A percentile compares a stretch with the other conserved stretches of the same genome.
Conservation (phyloP, 2,113 vertebrate genomes). For the Erpornis zantholeuca region DNA sequence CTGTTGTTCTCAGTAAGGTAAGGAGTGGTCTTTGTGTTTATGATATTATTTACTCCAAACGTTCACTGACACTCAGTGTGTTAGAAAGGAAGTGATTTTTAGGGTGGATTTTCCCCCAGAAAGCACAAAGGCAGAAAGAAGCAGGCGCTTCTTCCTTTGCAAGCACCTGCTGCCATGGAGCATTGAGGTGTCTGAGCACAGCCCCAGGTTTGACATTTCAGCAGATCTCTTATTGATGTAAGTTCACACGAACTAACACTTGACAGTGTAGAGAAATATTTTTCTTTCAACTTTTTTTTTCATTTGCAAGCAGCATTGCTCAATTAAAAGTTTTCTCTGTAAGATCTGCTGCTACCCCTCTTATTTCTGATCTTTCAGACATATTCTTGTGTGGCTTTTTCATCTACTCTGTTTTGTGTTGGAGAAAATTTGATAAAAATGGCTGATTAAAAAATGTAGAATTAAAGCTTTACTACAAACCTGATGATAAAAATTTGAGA, state of each 20-base stretch:
- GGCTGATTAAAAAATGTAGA: not conserved
- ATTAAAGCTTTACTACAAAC: not conserved
- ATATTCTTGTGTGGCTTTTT: not conserved
- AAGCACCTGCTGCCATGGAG: not conserved
- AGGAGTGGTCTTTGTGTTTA: not conserved
- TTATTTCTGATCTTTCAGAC: not conserved
- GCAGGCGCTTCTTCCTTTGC: not conserved
- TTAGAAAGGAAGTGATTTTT: not conserved
- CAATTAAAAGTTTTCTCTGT: not conserved
- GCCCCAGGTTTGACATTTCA: not conserved
- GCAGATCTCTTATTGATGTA: not conserved
- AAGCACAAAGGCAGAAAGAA: not conserved
- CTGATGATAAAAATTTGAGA: not conserved
- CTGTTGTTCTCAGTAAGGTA: not conserved
- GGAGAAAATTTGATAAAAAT: not conserved
- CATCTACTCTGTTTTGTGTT: not conserved
- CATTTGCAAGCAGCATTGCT: not conserved
- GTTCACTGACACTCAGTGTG: not conserved
- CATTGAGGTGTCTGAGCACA: not conserved
- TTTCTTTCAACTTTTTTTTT: not conserved
- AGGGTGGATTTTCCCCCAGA: not conserved
- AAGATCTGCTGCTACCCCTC: not conserved
- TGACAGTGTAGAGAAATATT: not conserved
- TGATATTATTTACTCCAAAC: not conserved
- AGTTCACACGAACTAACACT: not conserved